Percentiles rank a stretch among this genome's conserved stretches.
phyloP scores from a whole-genome alignment of 2,888 invertebrate species.

The Melitaea athalia region DNA sequence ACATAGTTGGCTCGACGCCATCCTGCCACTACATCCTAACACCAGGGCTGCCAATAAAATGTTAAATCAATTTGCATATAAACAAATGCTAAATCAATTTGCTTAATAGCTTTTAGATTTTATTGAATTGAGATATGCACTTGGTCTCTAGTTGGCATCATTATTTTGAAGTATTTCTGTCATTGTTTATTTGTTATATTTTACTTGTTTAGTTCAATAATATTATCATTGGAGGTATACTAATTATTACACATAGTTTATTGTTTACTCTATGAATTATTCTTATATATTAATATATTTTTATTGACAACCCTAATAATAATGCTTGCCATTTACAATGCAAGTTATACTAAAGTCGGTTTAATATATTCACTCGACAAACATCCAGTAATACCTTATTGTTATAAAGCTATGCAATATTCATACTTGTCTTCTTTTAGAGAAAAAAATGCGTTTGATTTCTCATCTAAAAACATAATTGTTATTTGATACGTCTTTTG shows the following conservation, averaged over 20 bases:
- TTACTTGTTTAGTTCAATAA: no score
- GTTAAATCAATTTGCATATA: slow-evolving; percentile 4
- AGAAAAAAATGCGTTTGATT: background rate
- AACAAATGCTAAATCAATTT: background rate
- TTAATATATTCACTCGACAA: slow-evolving; percentile 35
- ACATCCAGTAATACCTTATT: slow-evolving; percentile 34
- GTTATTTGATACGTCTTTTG: no score
- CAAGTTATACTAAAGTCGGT: slow-evolving; percentile 33
- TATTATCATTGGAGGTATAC: no score
- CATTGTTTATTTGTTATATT: no score
- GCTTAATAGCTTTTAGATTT: background rate
- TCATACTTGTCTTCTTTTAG: slow-evolving; percentile 2
- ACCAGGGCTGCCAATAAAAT: slow-evolving; percentile 28
- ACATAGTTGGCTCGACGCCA: slow-evolving; percentile 76
- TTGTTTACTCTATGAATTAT: no score
- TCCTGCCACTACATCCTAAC: slow-evolving; percentile 56
- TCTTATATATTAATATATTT: background rate
- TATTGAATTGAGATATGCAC: background rate
- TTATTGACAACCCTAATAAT: slow-evolving; percentile 20
- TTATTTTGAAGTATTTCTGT: background rate
- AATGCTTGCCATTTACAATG: slow-evolving; percentile 28
- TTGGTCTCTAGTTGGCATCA: background rate
- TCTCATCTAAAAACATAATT: background rate
- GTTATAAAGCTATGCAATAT: slow-evolving; percentile 26
- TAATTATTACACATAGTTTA: no score